These are phyloP conservation scores for Exocentrus adspersus DNA, from an alignment of 2,888 invertebrate genomes.

Conservation along the genomic window DNA sequence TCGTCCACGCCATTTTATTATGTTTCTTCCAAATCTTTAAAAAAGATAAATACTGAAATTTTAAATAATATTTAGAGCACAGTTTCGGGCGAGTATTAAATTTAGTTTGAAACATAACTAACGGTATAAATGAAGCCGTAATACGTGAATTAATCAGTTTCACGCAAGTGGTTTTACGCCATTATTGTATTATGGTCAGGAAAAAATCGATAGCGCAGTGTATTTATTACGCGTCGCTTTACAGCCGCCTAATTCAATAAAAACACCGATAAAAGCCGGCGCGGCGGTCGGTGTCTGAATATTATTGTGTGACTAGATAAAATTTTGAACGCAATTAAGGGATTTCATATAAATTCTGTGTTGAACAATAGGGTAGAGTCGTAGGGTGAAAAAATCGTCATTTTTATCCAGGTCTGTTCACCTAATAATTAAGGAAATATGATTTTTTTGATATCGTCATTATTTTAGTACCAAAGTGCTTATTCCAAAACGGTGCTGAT, in stretches of 20 bases:
- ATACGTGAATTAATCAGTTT: conserved; percentile 39
- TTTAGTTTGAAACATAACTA: background rate
- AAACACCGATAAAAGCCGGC: background rate
- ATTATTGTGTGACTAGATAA: conserved; percentile 3
- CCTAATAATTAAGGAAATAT: too few relatives aligned
- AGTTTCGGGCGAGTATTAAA: background rate
- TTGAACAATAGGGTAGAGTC: too few relatives aligned
- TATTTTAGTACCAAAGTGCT: too few relatives aligned
- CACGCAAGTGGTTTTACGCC: conserved; percentile 36
- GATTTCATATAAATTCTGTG: background rate
- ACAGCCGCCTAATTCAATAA: background rate
- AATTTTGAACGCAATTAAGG: background rate
- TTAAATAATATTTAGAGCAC: background rate
- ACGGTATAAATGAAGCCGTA: conserved; percentile 33
- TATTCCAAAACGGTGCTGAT: too few relatives aligned
- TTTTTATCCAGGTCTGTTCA: too few relatives aligned
- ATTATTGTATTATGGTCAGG: conserved; percentile 30
- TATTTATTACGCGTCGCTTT: background rate
- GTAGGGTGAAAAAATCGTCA: background rate
- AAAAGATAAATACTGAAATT: conserved; percentile 3
- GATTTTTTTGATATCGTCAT: too few relatives aligned
- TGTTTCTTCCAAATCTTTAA: conserved; percentile 1
- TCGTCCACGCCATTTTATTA: background rate
- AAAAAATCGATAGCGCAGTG: conserved; percentile 26
- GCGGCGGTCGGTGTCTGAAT: background rate